phyloP scores from a whole-genome alignment of 2,113 vertebrate genomes.

The Myiozetetes cayanensis region DNA sequence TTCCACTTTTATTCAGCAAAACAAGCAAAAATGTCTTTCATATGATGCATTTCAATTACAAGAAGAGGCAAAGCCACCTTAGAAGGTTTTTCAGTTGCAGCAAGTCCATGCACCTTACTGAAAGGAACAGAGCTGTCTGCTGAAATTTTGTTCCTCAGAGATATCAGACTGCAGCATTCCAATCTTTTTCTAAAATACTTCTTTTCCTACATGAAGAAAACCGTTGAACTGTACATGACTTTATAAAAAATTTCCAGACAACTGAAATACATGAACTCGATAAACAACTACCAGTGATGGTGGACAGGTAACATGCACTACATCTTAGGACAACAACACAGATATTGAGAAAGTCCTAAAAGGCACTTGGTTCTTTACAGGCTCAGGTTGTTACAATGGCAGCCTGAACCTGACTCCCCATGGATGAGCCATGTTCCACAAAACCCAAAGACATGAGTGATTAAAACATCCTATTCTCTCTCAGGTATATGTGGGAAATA shows the following conservation, averaged over 20 bases:
- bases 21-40: neutral
- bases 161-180: neutral
- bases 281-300: neutral
- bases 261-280: neutral
- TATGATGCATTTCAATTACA: neutral
- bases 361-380: neutral
- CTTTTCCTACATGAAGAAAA: neutral
- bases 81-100: neutral
- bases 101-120: neutral
- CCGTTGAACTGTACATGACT: neutral
- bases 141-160: neutral
- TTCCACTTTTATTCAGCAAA: neutral
- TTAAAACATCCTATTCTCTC: neutral
- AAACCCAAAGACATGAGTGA: neutral
- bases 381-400: neutral
- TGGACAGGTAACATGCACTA: neutral
- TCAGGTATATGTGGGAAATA: neutral
- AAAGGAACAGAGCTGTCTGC: neutral
- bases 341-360: neutral
- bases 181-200: neutral
- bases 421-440: neutral
- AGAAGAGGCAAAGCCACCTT: neutral
- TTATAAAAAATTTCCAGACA: neutral
- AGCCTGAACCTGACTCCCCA: neutral
- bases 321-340: neutral